These are phyloP conservation scores for Mus minutoides DNA, from an alignment of 2,797 vertebrate genomes.

Conservation along the genomic window DNA sequence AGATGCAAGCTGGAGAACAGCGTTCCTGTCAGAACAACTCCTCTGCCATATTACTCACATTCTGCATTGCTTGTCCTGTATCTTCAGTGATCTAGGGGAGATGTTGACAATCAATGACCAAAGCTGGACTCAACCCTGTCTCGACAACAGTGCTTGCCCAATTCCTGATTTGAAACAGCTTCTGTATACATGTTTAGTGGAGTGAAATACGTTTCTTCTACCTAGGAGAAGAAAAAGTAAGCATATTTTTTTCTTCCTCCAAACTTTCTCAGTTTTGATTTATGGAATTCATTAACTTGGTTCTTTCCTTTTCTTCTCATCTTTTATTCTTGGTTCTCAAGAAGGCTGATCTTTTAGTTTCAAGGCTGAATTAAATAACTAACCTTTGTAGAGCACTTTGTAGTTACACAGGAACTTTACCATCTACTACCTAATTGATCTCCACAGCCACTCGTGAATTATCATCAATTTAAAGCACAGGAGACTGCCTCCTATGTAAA, in stretches of 20 bases:
- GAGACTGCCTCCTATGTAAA: conserved; percentile 47
- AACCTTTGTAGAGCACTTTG: conserved; percentile 50
- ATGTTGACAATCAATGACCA: background rate
- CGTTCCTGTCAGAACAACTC: background rate
- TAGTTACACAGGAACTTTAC: conserved; percentile 44
- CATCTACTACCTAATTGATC: conserved; percentile 50
- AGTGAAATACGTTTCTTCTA: background rate
- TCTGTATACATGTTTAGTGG: background rate
- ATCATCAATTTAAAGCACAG: conserved; percentile 39
- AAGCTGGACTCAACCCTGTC: background rate
- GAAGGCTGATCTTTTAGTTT: conserved; percentile 60
- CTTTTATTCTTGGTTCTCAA: conserved; percentile 47
- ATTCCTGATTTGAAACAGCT: background rate
- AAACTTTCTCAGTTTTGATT: conserved; percentile 73
- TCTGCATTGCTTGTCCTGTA: background rate
- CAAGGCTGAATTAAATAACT: conserved; percentile 68
- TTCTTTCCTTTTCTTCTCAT: conserved; percentile 64
- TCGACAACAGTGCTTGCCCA: background rate
- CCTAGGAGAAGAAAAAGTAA: conserved; percentile 5
- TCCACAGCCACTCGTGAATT: conserved; percentile 22
- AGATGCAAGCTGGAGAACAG: background rate
- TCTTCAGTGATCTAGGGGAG: background rate
- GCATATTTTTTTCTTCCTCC: conserved; percentile 4
- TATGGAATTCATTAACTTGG: conserved; percentile 72
- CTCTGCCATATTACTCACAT: background rate